Percentiles rank a stretch among this genome's conserved stretches.
Conservation (phyloP, 2,797 vertebrate species). For the Paratrypauchen microcephalus region DNA sequence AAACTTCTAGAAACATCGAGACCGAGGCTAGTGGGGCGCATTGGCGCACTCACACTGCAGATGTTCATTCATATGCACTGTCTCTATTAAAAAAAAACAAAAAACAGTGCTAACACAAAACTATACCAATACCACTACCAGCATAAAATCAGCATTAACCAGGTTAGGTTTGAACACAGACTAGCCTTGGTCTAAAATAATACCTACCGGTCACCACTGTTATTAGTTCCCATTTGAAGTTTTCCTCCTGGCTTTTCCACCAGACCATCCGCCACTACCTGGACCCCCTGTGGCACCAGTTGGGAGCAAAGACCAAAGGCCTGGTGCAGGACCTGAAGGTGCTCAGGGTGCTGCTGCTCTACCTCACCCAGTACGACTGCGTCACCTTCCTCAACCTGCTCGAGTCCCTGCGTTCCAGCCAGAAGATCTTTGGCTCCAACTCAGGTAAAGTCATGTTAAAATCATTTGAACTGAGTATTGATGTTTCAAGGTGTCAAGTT, state of each 20-base stretch:
- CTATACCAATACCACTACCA: no score
- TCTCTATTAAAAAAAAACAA: no score
- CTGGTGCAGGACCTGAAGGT: conserved; percentile 95
- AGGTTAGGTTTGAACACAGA: no score
- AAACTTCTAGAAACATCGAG: no score
- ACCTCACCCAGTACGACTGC: conserved; percentile 96
- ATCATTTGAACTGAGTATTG: not conserved
- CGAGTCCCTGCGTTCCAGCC: conserved; percentile 90
- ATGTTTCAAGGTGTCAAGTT: not conserved
- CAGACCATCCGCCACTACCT: conserved; percentile 94
- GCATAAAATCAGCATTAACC: no score
- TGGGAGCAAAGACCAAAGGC: conserved; percentile 92
- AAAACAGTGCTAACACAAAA: no score
- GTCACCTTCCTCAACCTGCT: conserved; percentile 96
- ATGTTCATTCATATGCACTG: no score
- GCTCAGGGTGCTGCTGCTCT: conserved; percentile 87
- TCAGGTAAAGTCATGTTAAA: conserved; percentile 78
- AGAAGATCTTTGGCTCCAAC: conserved; percentile 94
- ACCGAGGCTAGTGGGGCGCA: no score
- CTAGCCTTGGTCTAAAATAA: no score
- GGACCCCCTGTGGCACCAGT: conserved; percentile 95
- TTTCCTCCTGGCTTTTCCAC: not conserved
- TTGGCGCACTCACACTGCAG: no score
- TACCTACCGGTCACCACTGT: not conserved
- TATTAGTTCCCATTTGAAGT: not conserved